Evolutionary conservation across 2,888 invertebrate species (phyloP), one percentile per base, ranked within the genome.

Genomic region (Hirtodrosophila confusa): DNA sequence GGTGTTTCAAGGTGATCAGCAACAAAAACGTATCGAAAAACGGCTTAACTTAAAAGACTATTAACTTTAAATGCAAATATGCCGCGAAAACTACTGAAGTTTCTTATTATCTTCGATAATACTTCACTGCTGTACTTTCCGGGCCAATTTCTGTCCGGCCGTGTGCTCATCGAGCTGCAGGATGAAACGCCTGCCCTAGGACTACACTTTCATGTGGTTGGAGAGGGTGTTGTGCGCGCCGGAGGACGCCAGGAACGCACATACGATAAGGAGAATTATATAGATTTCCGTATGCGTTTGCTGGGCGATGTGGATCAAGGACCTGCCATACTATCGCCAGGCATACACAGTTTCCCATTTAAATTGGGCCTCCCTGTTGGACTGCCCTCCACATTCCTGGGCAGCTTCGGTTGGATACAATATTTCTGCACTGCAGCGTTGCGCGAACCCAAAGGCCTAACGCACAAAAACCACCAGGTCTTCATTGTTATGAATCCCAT

Each of bases 401-500:
- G 98, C 33, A 97, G 97, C 73, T 97, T 97, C 88, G 98, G 98
- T 48, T 98, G 97, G 97, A 97, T 98, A 45, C 98, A 98, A 91
- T 98, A 97, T 92, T 98, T 95, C 90, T 98, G 97, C 89, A 97
- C 97, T 91, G 96, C 97, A 17, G 97, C 97, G 0, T 92, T 97
- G 12, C 93, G 97, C 47, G 98, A 98, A 87, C 96, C 97, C 6
- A 91, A 90, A 39, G 97, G 97, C 0, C 92, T 98, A 36, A 97
- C 97, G 4, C 98, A 98, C 90, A 98, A 98, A 91, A 98, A 98
- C 90, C 97, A 98, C 91, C 98, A 98, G 92, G 98, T 98, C n/a
- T 98, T 98, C 91, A 97, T 98, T 86, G 97, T 98, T 3, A 97
- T 98, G 97, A 98, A 97, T 91, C 98, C 98, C 4, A 97, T 98